Evolutionary conservation across 2,888 invertebrate species (phyloP).

Genomic region (Cerastis leucographa): DNA sequence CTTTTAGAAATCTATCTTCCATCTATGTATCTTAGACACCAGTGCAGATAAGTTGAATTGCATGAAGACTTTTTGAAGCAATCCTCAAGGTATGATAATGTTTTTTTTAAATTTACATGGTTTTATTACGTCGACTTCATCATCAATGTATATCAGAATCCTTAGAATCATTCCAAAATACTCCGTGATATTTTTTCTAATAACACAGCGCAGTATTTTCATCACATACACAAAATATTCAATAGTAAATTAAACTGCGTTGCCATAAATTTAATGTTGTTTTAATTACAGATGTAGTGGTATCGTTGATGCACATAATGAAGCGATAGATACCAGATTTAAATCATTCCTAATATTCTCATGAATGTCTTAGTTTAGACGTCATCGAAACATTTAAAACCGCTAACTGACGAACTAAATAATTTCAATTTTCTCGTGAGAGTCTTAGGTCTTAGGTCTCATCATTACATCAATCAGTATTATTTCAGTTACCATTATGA

Average conservation of each 20-base stretch:
- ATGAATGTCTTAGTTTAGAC: neutral
- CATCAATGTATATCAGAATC: neutral
- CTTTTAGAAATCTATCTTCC: constrained; percentile 14
- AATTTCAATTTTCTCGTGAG: neutral
- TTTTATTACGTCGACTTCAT: neutral
- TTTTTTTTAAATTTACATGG: neutral
- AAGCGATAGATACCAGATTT: neutral
- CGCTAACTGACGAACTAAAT: neutral
- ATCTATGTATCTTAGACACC: neutral
- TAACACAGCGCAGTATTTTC: neutral
- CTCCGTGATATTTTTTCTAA: neutral
- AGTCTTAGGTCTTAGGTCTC: neutral
- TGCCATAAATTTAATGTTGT: neutral
- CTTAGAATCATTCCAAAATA: neutral
- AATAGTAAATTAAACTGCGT: neutral
- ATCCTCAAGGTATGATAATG: neutral
- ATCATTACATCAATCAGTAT: constrained; percentile 4
- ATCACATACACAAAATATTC: neutral
- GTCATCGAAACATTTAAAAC: neutral
- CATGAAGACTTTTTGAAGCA: neutral
- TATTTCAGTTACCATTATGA: neutral
- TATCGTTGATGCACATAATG: neutral
- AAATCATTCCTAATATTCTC: constrained; percentile 3
- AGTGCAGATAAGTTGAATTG: neutral
- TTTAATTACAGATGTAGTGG: neutral